Evolutionary conservation across 2,797 vertebrate species (phyloP).

Genomic region (Galago senegalensis): DNA sequence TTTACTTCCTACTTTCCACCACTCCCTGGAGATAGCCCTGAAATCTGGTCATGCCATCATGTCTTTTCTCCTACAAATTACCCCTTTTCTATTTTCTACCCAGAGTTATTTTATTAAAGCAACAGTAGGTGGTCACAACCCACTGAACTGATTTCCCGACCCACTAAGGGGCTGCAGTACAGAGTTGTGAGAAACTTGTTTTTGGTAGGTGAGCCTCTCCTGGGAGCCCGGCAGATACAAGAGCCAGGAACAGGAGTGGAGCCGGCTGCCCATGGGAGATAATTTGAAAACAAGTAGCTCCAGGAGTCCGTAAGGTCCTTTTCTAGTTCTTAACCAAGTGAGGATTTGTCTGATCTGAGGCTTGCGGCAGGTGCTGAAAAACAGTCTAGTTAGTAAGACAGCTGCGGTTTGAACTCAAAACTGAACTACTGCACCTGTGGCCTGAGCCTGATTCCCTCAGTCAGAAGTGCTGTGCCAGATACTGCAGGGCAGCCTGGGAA

Average conservation of each 20-base stretch:
- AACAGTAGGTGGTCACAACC: background rate
- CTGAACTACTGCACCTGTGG: fast-evolving
- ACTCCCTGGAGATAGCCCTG: background rate
- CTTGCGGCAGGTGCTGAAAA: background rate
- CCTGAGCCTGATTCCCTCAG: background rate
- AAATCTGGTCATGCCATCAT: background rate
- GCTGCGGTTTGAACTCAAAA: background rate
- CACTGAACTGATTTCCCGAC: background rate
- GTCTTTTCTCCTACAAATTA: background rate
- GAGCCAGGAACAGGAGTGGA: background rate
- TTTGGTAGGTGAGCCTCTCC: background rate
- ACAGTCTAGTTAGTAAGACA: background rate
- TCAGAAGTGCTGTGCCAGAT: background rate
- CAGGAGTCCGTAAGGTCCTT: background rate
- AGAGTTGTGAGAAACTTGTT: background rate
- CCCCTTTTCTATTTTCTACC: background rate
- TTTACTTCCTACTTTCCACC: background rate
- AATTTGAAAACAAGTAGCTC: too few relatives aligned
- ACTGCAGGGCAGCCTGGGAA: background rate
- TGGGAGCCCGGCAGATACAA: background rate
- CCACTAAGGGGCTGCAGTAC: background rate
- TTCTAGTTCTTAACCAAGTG: background rate
- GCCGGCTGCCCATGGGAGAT: background rate
- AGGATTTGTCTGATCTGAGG: background rate
- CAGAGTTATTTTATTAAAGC: background rate